A percentile compares a stretch with the other conserved stretches of the same genome.
Conservation (phyloP, 2,888 invertebrate genomes). For the Tetrapedia diversipes region DNA sequence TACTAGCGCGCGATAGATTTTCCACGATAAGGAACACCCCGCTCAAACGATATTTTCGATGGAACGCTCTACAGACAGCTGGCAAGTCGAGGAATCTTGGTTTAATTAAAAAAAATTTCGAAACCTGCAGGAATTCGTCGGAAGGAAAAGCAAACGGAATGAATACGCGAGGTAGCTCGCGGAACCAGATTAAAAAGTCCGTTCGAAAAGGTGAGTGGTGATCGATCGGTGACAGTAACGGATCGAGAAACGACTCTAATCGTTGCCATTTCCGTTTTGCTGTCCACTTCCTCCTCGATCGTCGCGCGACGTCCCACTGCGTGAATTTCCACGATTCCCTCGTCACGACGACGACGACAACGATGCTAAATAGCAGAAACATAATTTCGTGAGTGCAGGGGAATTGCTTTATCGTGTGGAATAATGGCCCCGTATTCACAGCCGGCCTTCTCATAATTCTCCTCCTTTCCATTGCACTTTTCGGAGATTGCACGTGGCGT, state of each 20-base stretch:
- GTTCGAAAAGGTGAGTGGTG: constrained; percentile 63
- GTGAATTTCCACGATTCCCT: constrained; percentile 5
- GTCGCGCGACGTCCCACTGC: constrained; percentile 16
- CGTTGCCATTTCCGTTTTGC: constrained; percentile 69
- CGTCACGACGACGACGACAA: constrained; percentile 48
- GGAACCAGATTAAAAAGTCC: constrained; percentile 53
- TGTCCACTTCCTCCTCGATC: constrained; percentile 38
- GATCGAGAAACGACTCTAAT: constrained; percentile 73
- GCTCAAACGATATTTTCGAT: too few relatives aligned
- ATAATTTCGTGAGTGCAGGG: constrained; percentile 77
- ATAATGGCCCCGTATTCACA: constrained; percentile 80
- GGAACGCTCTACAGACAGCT: too few relatives aligned
- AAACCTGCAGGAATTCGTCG: neutral
- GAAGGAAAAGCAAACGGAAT: neutral
- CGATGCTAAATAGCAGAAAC: constrained; percentile 79
- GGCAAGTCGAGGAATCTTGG: too few relatives aligned
- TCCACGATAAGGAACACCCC: too few relatives aligned
- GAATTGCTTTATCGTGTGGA: constrained; percentile 81
- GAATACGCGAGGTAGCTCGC: constrained; percentile 36
- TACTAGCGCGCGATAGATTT: too few relatives aligned
- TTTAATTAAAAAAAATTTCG: neutral
- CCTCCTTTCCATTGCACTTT: constrained; percentile 71
- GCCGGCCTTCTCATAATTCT: constrained; percentile 76
- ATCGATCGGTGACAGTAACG: constrained; percentile 74
- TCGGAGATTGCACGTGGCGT: constrained; percentile 74